Evolutionary conservation across 2,113 vertebrate species (phyloP).

Genomic region (Lathamus discolor): DNA sequence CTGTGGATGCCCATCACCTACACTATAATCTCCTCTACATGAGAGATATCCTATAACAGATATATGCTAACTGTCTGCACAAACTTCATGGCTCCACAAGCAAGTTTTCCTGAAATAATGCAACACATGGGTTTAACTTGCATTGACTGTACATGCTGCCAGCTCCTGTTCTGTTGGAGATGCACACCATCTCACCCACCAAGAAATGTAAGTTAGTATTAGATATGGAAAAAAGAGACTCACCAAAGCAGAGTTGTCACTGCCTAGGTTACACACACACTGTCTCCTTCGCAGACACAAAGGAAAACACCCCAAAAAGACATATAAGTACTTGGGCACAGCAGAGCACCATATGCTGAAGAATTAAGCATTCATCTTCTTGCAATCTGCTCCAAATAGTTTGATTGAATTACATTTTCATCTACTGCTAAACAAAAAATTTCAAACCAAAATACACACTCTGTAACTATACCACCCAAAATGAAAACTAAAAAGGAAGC

Average conservation of each 20-base stretch:
- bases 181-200: neutral
- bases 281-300: neutral
- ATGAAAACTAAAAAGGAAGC: neutral
- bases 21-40: neutral
- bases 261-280: neutral
- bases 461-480: neutral
- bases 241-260: neutral
- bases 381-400: neutral
- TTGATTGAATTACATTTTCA: neutral
- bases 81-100: neutral
- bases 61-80: neutral
- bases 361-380: neutral
- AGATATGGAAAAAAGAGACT: neutral
- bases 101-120: neutral
- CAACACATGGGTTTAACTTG: neutral
- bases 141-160: neutral
- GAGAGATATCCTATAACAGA: neutral
- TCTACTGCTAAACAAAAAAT: neutral
- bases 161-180: neutral
- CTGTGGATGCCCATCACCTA: neutral
- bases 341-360: neutral
- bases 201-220: neutral
- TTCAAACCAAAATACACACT: neutral
- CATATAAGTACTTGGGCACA: neutral
- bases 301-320: neutral